phyloP scores from a whole-genome alignment of 2,888 invertebrate genomes.

The Lithophane leautieri region DNA sequence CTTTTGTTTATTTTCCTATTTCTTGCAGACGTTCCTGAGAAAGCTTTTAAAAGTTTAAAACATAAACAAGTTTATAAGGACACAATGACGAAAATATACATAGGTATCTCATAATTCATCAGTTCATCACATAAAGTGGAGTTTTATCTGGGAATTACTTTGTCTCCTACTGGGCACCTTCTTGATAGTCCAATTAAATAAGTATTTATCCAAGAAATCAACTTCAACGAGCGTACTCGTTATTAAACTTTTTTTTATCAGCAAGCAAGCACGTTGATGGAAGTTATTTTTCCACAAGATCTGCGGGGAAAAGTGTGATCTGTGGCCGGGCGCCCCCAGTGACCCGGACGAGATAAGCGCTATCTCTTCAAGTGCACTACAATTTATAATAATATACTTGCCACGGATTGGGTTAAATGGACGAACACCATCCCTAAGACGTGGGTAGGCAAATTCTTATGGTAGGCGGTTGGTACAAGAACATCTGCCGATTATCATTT shows the following conservation, averaged over 20 bases:
- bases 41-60: background rate
- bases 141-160: conserved; percentile 9
- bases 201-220: background rate
- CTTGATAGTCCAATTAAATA: conserved; percentile 11
- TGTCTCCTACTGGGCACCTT: background rate
- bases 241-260: conserved; percentile 48
- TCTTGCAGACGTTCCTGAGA: conserved; percentile 10
- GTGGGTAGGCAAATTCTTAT: conserved; percentile 20
- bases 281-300: conserved; percentile 68
- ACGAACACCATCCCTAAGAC: conserved; percentile 55
- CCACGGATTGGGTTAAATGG: conserved; percentile 55
- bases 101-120: conserved; percentile 3
- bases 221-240: background rate
- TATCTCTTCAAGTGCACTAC: conserved; percentile 77
- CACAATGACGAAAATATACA: background rate
- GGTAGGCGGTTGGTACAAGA: background rate
- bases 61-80: background rate
- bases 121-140: background rate
- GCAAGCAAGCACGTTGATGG: conserved; percentile 41
- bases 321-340: conserved; percentile 64
- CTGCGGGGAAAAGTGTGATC: conserved; percentile 73
- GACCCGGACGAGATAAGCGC: conserved; percentile 77
- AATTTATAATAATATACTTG: conserved; percentile 67
- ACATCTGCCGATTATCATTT: background rate
- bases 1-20: conserved; percentile 34